Percentiles rank a stretch among this genome's conserved stretches.
These are phyloP conservation scores for Nixonia krombeini DNA, from an alignment of 1,140 invertebrate genomes.

Conservation along the genomic window DNA sequence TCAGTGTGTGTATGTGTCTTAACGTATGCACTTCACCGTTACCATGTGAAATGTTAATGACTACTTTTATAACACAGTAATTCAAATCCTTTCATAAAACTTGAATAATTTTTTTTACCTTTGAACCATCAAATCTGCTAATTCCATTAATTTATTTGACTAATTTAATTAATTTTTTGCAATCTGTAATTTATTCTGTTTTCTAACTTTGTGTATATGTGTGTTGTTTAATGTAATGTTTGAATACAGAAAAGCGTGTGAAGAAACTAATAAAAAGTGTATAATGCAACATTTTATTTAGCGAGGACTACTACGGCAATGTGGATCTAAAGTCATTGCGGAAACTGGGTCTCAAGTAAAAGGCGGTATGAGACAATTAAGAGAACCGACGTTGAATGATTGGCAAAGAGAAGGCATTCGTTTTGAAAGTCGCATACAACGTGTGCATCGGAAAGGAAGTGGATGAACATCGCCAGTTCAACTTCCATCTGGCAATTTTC, in stretches of 20 bases:
- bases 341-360: conserved; percentile 79
- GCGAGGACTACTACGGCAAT: conserved; percentile 88
- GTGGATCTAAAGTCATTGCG: conserved; percentile 85
- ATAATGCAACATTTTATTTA: conserved; percentile 69
- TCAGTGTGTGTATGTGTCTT: conserved; percentile 21
- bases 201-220: not conserved
- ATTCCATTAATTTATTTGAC: no score
- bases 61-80: conserved; percentile 30
- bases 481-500: conserved; percentile 11
- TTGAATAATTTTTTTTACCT: no score
- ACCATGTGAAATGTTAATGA: conserved; percentile 24
- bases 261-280: conserved; percentile 4
- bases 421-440: not conserved
- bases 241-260: no score
- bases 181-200: no score
- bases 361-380: conserved; percentile 40
- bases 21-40: no score
- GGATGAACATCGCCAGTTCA: conserved; percentile 12
- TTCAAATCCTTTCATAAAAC: no score
- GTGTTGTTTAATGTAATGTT: no score
- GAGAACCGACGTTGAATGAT: conserved; percentile 18
- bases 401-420: conserved; percentile 10
- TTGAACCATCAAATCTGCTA: no score
- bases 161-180: no score
- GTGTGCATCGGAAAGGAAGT: conserved; percentile 10